These are phyloP conservation scores for Tachyglossus aculeatus DNA, from an alignment of 2,797 vertebrate genomes.

Conservation along the genomic window DNA sequence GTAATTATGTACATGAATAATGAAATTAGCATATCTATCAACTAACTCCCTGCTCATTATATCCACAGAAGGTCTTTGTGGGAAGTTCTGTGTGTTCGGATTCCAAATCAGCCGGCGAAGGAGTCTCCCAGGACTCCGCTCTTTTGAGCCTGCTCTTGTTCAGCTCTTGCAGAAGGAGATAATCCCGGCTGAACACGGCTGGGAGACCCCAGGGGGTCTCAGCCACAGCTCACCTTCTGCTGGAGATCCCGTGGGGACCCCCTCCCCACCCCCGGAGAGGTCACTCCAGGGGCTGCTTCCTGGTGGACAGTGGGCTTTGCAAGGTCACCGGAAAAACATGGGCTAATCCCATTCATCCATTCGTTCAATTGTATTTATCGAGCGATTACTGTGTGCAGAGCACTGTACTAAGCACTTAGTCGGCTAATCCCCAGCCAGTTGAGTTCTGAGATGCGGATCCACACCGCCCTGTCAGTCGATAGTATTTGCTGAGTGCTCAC, in stretches of 20 bases:
- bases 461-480: no score
- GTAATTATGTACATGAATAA: slow-evolving; percentile 70
- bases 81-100: slow-evolving; percentile 7
- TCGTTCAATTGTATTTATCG: no score
- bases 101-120: slow-evolving; percentile 1
- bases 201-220: background rate
- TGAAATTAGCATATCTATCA: slow-evolving; percentile 68
- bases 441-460: no score
- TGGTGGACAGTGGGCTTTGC: no score
- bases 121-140: background rate
- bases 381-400: no score
- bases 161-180: background rate
- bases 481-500: no score
- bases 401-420: no score
- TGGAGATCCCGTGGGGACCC: background rate
- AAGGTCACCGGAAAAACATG: no score
- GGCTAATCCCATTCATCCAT: no score
- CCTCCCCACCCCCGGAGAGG: background rate
- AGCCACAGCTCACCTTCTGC: background rate
- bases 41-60: slow-evolving; percentile 36
- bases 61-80: background rate
- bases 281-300: no score
- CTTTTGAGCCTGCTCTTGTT: background rate
- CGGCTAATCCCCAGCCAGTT: no score
- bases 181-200: background rate